A percentile compares a stretch with the other conserved stretches of the same genome.
These are phyloP conservation scores for Mormyrus lacerda DNA, from an alignment of 2,113 vertebrate species.

Conservation along the genomic window DNA sequence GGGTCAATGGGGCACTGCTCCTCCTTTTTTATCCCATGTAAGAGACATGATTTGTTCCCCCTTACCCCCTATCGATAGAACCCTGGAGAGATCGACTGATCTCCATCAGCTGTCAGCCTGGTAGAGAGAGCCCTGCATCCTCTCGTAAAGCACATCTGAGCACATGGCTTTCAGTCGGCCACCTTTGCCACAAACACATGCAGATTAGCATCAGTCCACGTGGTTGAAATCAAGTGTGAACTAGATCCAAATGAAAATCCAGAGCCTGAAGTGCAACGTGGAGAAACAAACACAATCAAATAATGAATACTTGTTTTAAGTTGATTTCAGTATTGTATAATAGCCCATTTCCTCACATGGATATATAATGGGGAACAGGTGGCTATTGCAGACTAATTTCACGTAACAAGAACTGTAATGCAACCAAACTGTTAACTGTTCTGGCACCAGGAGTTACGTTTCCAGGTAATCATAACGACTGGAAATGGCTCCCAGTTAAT, in stretches of 20 bases:
- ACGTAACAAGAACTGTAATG: neutral
- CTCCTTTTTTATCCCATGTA: too few relatives aligned
- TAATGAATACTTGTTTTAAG: neutral
- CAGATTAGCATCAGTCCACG: neutral
- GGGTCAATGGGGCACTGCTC: neutral
- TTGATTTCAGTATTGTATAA: neutral
- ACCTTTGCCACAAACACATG: neutral
- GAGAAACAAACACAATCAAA: neutral
- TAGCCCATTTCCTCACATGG: neutral
- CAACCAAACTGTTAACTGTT: constrained; percentile 1
- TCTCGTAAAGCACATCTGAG: neutral
- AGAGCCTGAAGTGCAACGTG: neutral
- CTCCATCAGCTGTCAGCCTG: neutral
- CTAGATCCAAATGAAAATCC: neutral
- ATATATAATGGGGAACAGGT: neutral
- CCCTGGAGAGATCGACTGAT: neutral
- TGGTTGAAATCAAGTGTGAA: neutral
- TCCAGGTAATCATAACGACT: neutral
- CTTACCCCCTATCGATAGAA: neutral
- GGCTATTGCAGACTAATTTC: neutral
- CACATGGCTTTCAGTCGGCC: neutral
- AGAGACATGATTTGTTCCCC: too few relatives aligned
- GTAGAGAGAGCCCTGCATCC: neutral
- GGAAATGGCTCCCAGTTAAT: neutral
- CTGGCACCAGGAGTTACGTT: neutral